Evolutionary conservation across 2,797 vertebrate genomes (phyloP).

Genomic region (Brachymystax lenok): DNA sequence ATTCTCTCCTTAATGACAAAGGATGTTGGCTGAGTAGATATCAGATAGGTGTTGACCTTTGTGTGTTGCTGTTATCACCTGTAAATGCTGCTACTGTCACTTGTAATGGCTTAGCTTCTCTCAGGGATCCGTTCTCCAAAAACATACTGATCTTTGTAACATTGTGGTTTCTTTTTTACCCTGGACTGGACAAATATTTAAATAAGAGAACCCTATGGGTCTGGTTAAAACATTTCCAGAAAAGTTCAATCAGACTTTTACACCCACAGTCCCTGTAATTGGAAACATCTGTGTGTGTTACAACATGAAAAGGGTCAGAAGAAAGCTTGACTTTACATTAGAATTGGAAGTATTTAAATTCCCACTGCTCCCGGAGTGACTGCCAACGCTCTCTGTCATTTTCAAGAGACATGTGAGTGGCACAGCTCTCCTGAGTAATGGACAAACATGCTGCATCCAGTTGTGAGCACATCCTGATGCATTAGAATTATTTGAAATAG

Average conservation of each 20-base stretch:
- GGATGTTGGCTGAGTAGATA: slow-evolving; percentile 15
- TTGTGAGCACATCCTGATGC: slow-evolving; percentile 15
- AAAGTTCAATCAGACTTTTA: neutral
- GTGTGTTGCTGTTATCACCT: slow-evolving; percentile 18
- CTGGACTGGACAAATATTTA: neutral
- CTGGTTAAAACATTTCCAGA: neutral
- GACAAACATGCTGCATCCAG: slow-evolving; percentile 1
- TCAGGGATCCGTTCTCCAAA: neutral
- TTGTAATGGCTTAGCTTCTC: slow-evolving; percentile 13
- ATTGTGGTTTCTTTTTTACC: neutral
- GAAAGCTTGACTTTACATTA: neutral
- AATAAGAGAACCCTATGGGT: neutral
- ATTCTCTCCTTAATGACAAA: neutral
- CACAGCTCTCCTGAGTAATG: neutral
- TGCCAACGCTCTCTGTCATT: neutral
- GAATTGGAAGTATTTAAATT: neutral
- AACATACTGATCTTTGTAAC: neutral
- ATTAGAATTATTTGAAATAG: slow-evolving; percentile 17
- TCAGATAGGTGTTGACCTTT: slow-evolving; percentile 32
- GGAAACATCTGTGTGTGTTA: neutral
- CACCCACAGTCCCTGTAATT: neutral
- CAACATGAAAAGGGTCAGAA: neutral
- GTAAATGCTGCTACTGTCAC: neutral
- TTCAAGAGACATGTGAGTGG: neutral
- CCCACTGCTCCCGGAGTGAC: neutral